Conservation (phyloP, 2,113 vertebrate species). For the Megaleporinus macrocephalus region DNA sequence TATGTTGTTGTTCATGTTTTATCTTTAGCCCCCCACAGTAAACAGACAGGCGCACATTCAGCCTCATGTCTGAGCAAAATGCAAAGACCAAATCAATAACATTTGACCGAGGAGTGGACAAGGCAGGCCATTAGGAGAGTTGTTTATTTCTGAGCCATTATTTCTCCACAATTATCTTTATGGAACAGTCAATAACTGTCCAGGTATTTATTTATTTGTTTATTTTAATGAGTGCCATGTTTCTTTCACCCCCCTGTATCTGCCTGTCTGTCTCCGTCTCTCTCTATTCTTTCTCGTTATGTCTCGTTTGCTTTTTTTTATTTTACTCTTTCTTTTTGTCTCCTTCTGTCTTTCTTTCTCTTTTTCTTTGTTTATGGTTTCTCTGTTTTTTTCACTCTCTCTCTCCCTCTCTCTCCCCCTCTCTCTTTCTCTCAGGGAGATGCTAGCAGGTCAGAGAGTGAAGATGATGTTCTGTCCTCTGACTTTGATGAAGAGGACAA, state of each 20-base stretch:
- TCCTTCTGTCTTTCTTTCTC: background rate
- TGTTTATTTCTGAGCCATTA: background rate
- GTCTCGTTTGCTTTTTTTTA: no score
- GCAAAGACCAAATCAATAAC: background rate
- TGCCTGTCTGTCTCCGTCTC: background rate
- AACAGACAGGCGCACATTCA: no score
- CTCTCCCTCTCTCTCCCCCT: background rate
- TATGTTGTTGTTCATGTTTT: no score
- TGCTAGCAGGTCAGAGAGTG: constrained; percentile 89
- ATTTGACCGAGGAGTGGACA: background rate
- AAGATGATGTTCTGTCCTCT: constrained; percentile 87
- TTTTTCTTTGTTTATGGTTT: constrained; percentile 3
- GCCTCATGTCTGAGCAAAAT: background rate
- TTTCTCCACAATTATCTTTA: background rate
- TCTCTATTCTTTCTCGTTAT: no score
- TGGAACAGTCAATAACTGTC: background rate
- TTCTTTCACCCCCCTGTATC: background rate
- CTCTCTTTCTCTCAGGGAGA: constrained; percentile 83
- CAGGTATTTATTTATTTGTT: constrained; percentile 19
- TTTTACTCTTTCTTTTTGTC: no score
- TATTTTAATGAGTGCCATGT: background rate
- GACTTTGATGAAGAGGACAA: constrained; percentile 90
- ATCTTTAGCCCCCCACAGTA: no score
- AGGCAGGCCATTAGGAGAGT: background rate
- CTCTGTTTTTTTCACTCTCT: constrained; percentile 10